Evolutionary conservation across 1,140 invertebrate species (phyloP).

Genomic region (Drosophila biarmipes): DNA sequence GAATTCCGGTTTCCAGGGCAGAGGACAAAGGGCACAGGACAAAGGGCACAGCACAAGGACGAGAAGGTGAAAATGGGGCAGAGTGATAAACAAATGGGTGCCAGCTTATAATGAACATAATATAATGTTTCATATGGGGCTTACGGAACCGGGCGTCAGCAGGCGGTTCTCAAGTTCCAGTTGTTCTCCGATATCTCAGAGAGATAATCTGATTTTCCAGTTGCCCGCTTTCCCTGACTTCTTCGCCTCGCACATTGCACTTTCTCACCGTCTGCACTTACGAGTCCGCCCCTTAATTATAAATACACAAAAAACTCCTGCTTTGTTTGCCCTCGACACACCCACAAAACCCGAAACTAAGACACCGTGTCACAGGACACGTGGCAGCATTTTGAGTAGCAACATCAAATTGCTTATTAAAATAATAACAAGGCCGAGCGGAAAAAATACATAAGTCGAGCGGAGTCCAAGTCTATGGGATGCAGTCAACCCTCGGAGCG

Average conservation of each 20-base stretch:
- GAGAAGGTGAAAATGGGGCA: conserved; percentile 23
- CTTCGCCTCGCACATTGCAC: conserved; percentile 35
- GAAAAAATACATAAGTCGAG: conserved; percentile 40
- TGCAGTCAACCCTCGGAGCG: conserved; percentile 50
- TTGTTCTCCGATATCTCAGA: conserved; percentile 10
- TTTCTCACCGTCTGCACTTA: conserved; percentile 42
- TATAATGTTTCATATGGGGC: conserved; percentile 8
- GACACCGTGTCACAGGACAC: conserved; percentile 36
- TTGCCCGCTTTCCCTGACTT: background rate
- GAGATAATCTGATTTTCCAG: conserved; percentile 27
- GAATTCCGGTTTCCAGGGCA: conserved; percentile 3
- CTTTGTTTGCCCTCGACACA: conserved; percentile 39
- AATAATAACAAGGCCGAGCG: conserved; percentile 67
- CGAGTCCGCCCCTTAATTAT: conserved; percentile 41
- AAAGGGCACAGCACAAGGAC: conserved; percentile 9
- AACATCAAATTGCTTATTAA: conserved; percentile 69
- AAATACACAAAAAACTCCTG: conserved; percentile 17
- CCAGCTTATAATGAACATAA: conserved; percentile 27
- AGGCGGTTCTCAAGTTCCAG: conserved; percentile 11
- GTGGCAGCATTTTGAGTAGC: conserved; percentile 67
- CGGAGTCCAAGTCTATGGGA: conserved; percentile 28
- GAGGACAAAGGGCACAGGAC: conserved; percentile 11
- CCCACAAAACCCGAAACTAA: conserved; percentile 5
- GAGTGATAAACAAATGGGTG: conserved; percentile 23
- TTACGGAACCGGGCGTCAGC: conserved; percentile 1